Conservation (phyloP, 2,888 invertebrate genomes). For the Ypsolopha sequella region DNA sequence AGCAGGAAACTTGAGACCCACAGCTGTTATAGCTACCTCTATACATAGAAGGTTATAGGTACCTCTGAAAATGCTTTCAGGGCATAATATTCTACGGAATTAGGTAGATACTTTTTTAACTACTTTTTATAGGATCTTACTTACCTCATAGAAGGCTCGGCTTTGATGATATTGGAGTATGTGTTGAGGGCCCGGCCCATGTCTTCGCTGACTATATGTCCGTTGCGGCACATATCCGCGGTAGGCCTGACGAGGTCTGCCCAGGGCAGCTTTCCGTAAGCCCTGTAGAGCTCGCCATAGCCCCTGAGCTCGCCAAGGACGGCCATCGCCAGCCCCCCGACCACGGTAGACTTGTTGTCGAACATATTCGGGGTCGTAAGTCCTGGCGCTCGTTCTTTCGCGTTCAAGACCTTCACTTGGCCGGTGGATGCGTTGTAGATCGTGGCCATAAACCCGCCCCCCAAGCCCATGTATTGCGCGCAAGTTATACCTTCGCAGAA, state of each 20-base stretch:
- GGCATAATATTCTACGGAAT: too few relatives aligned
- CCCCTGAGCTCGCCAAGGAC: slow-evolving; percentile 87
- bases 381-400: slow-evolving; percentile 83
- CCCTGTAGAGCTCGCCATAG: slow-evolving; percentile 81
- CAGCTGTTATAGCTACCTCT: too few relatives aligned
- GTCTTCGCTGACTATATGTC: slow-evolving; percentile 78
- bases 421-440: slow-evolving; percentile 77
- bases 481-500: slow-evolving; percentile 89
- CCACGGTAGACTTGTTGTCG: slow-evolving; percentile 51
- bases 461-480: slow-evolving; percentile 88
- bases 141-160: slow-evolving; percentile 72
- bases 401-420: slow-evolving; percentile 70
- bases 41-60: too few relatives aligned
- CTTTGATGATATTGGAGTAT: slow-evolving; percentile 63
- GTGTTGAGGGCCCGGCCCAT: slow-evolving; percentile 68
- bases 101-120: too few relatives aligned
- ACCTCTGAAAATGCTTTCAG: too few relatives aligned
- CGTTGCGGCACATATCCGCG: slow-evolving; percentile 79
- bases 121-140: slow-evolving; percentile 18
- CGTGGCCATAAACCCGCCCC: slow-evolving; percentile 91
- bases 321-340: slow-evolving; percentile 80
- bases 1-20: too few relatives aligned
- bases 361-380: slow-evolving; percentile 79
- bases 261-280: slow-evolving; percentile 85
- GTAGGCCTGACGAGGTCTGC: slow-evolving; percentile 81